Percentiles rank a stretch among this genome's conserved stretches.
These are phyloP conservation scores for Vidua chalybeata DNA, from an alignment of 2,113 vertebrate species.

Conservation along the genomic window DNA sequence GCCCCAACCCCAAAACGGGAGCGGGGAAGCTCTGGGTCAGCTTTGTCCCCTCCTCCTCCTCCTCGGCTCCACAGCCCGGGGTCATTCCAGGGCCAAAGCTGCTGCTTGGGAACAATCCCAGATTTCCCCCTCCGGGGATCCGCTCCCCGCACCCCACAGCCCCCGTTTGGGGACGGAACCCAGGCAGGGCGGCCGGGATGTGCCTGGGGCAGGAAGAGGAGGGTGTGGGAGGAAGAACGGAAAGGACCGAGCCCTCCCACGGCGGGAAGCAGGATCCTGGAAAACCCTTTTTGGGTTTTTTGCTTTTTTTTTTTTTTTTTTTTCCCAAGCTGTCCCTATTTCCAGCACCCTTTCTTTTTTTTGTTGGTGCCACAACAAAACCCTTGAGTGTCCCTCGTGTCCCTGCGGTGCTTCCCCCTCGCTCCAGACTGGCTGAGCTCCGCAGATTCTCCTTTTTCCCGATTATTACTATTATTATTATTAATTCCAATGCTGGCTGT, in stretches of 20 bases:
- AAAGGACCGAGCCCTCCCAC: background rate
- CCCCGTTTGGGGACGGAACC: background rate
- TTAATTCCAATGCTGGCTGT: background rate
- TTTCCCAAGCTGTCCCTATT: background rate
- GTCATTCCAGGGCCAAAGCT: no score
- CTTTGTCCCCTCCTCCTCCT: background rate
- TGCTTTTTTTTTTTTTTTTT: background rate
- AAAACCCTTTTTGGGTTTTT: background rate
- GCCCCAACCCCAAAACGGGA: rapidly evolving
- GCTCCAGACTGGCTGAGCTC: background rate
- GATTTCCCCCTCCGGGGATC: background rate
- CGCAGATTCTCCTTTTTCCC: background rate
- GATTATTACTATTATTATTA: background rate
- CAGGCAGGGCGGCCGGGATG: background rate
- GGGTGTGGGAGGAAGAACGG: background rate
- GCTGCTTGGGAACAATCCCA: rapidly evolving
- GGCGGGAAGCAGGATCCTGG: background rate
- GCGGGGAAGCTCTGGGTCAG: background rate
- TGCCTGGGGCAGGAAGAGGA: background rate
- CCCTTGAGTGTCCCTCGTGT: background rate
- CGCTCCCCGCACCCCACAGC: background rate
- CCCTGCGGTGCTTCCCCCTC: background rate
- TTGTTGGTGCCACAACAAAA: background rate
- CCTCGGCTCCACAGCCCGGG: background rate
- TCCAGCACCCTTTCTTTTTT: background rate